Conservation (phyloP, 2,888 invertebrate species). For the Brenthis hecate region DNA sequence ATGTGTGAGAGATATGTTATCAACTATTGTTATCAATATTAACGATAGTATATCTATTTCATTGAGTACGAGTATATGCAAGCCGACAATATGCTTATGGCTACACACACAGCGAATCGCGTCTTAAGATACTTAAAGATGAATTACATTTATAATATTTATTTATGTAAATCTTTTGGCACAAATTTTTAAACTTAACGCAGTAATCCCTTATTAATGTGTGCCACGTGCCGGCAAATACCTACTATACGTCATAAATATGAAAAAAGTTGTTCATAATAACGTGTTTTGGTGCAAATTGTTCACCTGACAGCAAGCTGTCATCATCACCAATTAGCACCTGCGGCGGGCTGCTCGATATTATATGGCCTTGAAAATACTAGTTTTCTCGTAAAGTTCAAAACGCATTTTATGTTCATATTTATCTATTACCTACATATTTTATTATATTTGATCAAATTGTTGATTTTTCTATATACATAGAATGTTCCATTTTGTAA, state of each 20-base stretch:
- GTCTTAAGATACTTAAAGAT: too few relatives aligned
- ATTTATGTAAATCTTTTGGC: constrained; percentile 1
- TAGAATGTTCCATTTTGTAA: not conserved
- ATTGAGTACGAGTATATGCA: too few relatives aligned
- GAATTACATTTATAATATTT: not conserved
- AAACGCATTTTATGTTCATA: constrained; percentile 27
- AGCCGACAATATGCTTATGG: too few relatives aligned
- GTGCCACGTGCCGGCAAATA: constrained; percentile 30
- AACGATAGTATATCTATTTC: too few relatives aligned
- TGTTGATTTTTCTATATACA: not conserved
- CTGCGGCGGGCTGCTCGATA: constrained; percentile 40
- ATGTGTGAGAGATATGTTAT: too few relatives aligned
- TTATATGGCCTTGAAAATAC: constrained; percentile 41
- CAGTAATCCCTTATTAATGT: constrained; percentile 3
- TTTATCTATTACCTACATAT: not conserved
- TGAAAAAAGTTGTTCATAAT: constrained; percentile 32
- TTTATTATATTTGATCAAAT: not conserved
- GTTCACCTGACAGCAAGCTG: constrained; percentile 45
- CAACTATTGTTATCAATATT: too few relatives aligned
- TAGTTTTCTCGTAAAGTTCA: constrained; percentile 35
- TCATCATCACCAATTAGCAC: constrained; percentile 45
- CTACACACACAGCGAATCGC: too few relatives aligned
- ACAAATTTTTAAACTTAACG: constrained; percentile 5
- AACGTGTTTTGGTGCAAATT: constrained; percentile 43
- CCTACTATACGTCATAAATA: constrained; percentile 27